These are phyloP conservation scores for Aphrophora alni DNA, from an alignment of 2,888 invertebrate species.

Conservation along the genomic window DNA sequence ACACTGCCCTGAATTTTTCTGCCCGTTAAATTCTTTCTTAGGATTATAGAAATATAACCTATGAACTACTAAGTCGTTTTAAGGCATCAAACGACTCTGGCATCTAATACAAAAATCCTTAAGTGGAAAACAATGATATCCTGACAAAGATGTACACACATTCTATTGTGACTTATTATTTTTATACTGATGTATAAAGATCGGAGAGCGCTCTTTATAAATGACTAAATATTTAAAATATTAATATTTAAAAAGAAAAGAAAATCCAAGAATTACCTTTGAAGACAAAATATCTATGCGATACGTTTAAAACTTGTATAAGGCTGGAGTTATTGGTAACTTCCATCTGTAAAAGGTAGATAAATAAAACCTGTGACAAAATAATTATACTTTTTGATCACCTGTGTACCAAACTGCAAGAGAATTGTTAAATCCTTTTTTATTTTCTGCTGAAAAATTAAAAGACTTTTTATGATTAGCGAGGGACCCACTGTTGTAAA, in stretches of 20 bases:
- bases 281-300: slow-evolving; percentile 18
- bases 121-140: slow-evolving; percentile 23
- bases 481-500: slow-evolving; percentile 33
- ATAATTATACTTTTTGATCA: background rate
- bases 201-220: slow-evolving; percentile 37
- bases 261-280: slow-evolving; percentile 25
- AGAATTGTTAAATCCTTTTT: slow-evolving; percentile 29
- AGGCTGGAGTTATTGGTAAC: background rate
- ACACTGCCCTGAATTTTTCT: slow-evolving; percentile 30
- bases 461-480: slow-evolving; percentile 25
- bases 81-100: slow-evolving; percentile 32
- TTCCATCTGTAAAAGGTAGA: background rate
- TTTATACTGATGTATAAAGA: slow-evolving; percentile 34
- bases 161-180: slow-evolving; percentile 37
- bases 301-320: background rate
- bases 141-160: slow-evolving; percentile 30
- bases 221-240: slow-evolving; percentile 34
- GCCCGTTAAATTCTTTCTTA: slow-evolving; percentile 31
- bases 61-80: slow-evolving; percentile 29
- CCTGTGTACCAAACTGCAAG: slow-evolving; percentile 16
- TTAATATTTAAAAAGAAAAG: slow-evolving; percentile 2
- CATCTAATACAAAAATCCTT: slow-evolving; percentile 30
- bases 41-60: slow-evolving; percentile 30
- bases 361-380: background rate
- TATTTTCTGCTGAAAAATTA: slow-evolving; percentile 24